Base-by-base conservation (phyloP, 2,113 vertebrate genomes). In the Coryphaenoides rupestris region DNA sequence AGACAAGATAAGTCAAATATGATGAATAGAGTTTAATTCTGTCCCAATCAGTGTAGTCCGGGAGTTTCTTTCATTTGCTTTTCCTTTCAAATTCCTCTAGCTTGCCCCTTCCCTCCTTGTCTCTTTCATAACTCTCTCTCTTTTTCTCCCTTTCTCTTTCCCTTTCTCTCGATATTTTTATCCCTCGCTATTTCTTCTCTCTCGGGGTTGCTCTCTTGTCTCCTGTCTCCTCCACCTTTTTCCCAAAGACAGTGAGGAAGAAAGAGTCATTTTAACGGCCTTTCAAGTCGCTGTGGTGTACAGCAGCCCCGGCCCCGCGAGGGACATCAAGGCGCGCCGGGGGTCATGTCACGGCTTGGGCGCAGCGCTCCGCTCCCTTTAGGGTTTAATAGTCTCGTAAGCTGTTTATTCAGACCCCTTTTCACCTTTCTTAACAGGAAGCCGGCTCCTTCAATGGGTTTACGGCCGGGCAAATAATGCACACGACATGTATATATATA, bases 391-490 rank as follows among this genome's bases (percentile, higher is more conserved):
- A 33, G 79, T 66, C 70, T 77, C 70, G 59, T 85, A 79, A 86
- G 78, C 78, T 81, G 65, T 87, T 89, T 84, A 82, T 87, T 86
- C 85, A 60, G n/a, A 81, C 79, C 78, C 70, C n/a, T 80, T 84
- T 77, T 72, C 78, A 75, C 80, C 75, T 86, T 71, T 69, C 58
- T 65, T 84, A 67, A 83, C 83, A 87, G 86, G 88, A 90, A 85
- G 78, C 78, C 46, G 19, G 69, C 73, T 66, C 62, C 69, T 61
- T 81, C 78, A 84, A 85, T 87, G 89, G 80, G 82, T 83, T 89
- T 86, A 84, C 76, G 49, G 84, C 83, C 86, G 83, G 87, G 87
- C 83, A 85, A 85, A 88, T 86, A 77, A 61, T 70, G 69, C 70
- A 75, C 72, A 77, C 70, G 70, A 33, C 28, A 33, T 10, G 28